Evolutionary conservation across 2,888 invertebrate species (phyloP), one percentile per base, ranked within the genome.

Genomic region (Chaitophorus viminalis): DNA sequence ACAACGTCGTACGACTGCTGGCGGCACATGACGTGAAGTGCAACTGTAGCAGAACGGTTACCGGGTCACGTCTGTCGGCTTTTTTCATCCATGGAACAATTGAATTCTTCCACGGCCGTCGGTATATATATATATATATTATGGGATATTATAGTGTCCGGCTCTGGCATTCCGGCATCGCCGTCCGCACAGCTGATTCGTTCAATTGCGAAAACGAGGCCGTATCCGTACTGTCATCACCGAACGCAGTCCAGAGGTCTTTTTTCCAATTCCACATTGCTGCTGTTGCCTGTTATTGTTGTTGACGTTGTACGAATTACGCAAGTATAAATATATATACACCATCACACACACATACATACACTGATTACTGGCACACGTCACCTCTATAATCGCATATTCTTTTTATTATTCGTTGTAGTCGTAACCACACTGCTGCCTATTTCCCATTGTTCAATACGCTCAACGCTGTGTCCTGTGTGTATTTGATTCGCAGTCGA

Each of bases 131-230:
- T n/a, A n/a, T n/a, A n/a, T n/a, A n/a, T n/a, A n/a, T n/a, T n/a
- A n/a, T n/a, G n/a, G n/a, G n/a, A n/a, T 39, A 21, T 75, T 11
- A 5, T 36, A 18, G 36, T 5, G 17, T 14, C 75, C 36, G 36
- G 68, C 3, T 9, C 68, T n/a, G 29, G 29, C 29, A 68, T 29
- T n/a, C 29, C n/a, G 68, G 68, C 21, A 65, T 33, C 21, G 70
- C 33, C 76, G 82, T 46, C 6, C 21, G 21, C 39, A 60, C 84
- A 84, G 84, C 84, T 84, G 84, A 76, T 76, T 75, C 14, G 29
- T 82, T 54, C 60, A 74, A 60, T 75, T 31, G 77, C 68, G 14
- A 77, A 31, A 84, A 84, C 76, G 65, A 68, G 39, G 75, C 46
- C 31, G 76, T n/a, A 25, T 18, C 46, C 31, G 76, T n/a, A 25